phyloP scores from a whole-genome alignment of 2,888 invertebrate genomes.

The Plagiodera versicolora region DNA sequence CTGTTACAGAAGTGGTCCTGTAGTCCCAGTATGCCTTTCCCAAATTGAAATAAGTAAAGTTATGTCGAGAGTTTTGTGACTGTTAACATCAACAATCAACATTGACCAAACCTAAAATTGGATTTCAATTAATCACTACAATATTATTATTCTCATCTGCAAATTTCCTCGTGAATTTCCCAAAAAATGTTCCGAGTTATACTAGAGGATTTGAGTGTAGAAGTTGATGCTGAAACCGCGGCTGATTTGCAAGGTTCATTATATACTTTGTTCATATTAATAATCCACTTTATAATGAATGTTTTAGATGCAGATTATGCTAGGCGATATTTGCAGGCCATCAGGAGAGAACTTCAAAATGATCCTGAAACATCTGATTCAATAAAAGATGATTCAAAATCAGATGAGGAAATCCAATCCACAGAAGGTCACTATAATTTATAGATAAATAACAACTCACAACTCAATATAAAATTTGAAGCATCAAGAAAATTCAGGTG shows the following conservation, averaged over 20 bases:
- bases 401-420: too few species aligned
- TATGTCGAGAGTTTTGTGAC: too few species aligned
- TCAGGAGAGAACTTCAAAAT: slow-evolving; percentile 1
- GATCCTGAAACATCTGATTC: not conserved
- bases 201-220: not conserved
- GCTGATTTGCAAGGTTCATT: not conserved
- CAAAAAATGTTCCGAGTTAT: not conserved
- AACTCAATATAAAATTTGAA: too few species aligned
- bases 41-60: not conserved
- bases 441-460: too few species aligned
- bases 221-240: not conserved
- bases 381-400: not conserved
- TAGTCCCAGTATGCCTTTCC: not conserved
- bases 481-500: too few species aligned
- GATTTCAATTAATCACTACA: too few species aligned
- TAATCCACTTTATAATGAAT: not conserved
- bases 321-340: slow-evolving; percentile 2
- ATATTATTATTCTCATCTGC: too few species aligned
- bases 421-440: too few species aligned
- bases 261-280: not conserved
- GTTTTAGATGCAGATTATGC: not conserved
- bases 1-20: not conserved
- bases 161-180: too few species aligned
- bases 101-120: too few species aligned
- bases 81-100: too few species aligned